These are phyloP conservation scores for Pangasius larnaudii DNA, from an alignment of 2,797 vertebrate species.

Conservation along the genomic window DNA sequence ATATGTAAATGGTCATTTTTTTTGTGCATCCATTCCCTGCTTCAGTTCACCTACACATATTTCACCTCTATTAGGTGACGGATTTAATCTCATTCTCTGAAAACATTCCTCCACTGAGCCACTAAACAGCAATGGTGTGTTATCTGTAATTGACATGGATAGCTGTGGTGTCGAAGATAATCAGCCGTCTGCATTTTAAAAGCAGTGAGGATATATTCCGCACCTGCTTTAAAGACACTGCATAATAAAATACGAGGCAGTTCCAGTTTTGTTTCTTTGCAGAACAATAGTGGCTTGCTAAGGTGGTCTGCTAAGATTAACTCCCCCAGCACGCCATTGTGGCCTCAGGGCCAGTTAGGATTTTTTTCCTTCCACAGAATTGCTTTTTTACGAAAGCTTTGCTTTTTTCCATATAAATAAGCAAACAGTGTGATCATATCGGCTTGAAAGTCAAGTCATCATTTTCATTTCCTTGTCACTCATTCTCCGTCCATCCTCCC, in stretches of 20 bases:
- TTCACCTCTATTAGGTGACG: constrained; percentile 26
- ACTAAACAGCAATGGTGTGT: constrained; percentile 43
- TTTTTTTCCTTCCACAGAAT: constrained; percentile 56
- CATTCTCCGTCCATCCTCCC: constrained; percentile 1
- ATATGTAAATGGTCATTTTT: constrained; percentile 11
- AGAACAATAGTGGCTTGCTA: constrained; percentile 66
- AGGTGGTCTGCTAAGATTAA: constrained; percentile 75
- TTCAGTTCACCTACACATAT: constrained; percentile 24
- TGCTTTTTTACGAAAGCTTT: constrained; percentile 58
- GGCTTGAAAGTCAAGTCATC: constrained; percentile 42
- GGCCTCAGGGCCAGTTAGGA: constrained; percentile 62
- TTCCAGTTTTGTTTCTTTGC: constrained; percentile 61
- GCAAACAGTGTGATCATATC: constrained; percentile 41
- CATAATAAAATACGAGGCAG: constrained; percentile 63
- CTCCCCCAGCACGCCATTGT: constrained; percentile 54
- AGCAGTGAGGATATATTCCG: constrained; percentile 44
- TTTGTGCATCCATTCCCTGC: constrained; percentile 21
- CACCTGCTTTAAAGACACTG: constrained; percentile 53
- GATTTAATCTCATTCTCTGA: constrained; percentile 42
- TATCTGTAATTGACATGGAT: constrained; percentile 60
- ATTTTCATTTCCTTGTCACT: constrained; percentile 21
- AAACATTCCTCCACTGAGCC: constrained; percentile 33
- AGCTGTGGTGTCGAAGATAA: constrained; percentile 62
- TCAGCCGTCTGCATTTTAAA: constrained; percentile 59
- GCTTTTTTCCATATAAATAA: constrained; percentile 61